These are phyloP conservation scores for Halichondria panicea DNA, from an alignment of 37 sponge, comb jelly and placozoan species.

Conservation along the genomic window DNA sequence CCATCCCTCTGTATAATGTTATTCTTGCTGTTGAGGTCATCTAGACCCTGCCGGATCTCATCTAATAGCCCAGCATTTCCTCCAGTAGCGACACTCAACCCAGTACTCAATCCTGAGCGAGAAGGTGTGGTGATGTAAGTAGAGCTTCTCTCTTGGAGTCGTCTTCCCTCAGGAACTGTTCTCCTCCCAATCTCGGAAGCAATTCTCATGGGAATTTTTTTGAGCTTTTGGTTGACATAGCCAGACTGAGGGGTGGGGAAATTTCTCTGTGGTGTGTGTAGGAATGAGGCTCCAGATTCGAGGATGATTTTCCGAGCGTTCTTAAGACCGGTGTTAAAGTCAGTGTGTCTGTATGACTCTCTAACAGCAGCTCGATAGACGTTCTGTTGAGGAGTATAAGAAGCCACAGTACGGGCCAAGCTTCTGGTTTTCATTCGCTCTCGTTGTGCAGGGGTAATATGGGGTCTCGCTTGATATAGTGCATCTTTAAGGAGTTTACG, in stretches of 20 bases:
- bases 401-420: constrained; percentile 45
- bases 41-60: constrained; percentile 16
- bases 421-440: not conserved
- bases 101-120: too few species aligned
- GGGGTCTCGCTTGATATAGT: too few species aligned
- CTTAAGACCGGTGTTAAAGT: constrained; percentile 7
- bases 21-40: constrained; percentile 34
- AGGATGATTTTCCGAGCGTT: constrained; percentile 9
- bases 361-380: constrained; percentile 30
- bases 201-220: too few species aligned
- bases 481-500: too few species aligned
- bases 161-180: not conserved
- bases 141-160: not conserved
- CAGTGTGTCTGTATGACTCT: constrained; percentile 26
- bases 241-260: constrained; percentile 3
- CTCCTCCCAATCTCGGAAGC: not conserved
- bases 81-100: not conserved
- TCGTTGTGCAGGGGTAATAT: not conserved
- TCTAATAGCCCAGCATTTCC: not conserved
- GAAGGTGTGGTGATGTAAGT: too few species aligned
- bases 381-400: constrained; percentile 1
- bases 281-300: too few species aligned
- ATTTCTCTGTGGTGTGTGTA: not conserved
- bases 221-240: not conserved
- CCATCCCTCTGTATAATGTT: constrained; percentile 30